A percentile compares a stretch with the other conserved stretches of the same genome.
phyloP scores from a whole-genome alignment of 2,113 vertebrate species.

The Cynoglossus semilaevis region DNA sequence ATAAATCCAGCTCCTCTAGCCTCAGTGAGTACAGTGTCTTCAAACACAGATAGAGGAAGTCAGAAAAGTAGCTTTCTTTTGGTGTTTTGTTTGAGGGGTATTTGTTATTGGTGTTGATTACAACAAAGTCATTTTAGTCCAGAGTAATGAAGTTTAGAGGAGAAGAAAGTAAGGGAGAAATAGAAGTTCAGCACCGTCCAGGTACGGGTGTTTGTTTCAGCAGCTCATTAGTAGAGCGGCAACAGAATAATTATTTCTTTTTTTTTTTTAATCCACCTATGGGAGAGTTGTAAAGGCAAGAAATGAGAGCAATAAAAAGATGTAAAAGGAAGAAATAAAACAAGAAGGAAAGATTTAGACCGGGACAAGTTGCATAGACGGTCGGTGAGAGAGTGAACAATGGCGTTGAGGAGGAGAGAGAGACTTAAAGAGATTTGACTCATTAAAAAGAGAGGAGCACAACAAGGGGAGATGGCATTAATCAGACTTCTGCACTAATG shows the following conservation, averaged over 20 bases:
- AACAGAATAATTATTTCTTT: slow-evolving; percentile 32
- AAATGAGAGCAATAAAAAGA: slow-evolving; percentile 1
- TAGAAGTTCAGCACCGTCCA: neutral
- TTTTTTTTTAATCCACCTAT: neutral
- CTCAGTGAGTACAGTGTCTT: slow-evolving; percentile 1
- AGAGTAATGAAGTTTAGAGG: no score
- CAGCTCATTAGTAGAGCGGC: neutral
- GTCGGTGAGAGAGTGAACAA: slow-evolving; percentile 25
- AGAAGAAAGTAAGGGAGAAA: no score
- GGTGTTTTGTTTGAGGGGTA: neutral
- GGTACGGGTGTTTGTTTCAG: neutral
- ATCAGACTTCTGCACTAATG: slow-evolving; percentile 68
- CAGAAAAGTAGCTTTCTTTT: neutral
- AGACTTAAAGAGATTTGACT: slow-evolving; percentile 60
- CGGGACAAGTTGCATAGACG: slow-evolving; percentile 25
- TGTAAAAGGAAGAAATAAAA: slow-evolving; percentile 6
- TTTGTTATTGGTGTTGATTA: neutral
- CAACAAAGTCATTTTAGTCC: neutral
- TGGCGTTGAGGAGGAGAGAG: slow-evolving; percentile 19
- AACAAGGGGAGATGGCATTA: slow-evolving; percentile 67
- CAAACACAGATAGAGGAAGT: neutral
- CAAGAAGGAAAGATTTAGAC: neutral
- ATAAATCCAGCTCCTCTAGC: slow-evolving; percentile 5
- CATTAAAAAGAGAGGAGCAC: slow-evolving; percentile 67
- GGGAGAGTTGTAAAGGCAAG: neutral